Base-by-base conservation (phyloP, 2,797 vertebrate species). In the Petrocephalus sullivani region DNA sequence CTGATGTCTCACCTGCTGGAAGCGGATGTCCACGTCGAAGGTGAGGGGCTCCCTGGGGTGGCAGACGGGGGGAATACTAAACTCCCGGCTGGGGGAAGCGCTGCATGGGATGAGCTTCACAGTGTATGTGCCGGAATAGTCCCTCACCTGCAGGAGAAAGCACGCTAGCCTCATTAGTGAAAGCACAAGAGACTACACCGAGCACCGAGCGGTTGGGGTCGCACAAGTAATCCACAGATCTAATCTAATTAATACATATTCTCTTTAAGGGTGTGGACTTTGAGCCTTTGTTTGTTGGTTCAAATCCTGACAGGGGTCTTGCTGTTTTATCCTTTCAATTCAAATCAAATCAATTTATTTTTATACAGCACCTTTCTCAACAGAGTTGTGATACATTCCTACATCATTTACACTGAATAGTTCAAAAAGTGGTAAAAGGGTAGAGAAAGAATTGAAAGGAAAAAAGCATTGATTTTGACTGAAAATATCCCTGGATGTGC, bases 11-110 rank as follows among this genome's bases (percentile, higher is more conserved):
- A 97, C 97, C 96, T 97, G 96, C 90, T 97, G 96, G 94, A 98
- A 97, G 90, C 96, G 96, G 91, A 97, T 97, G 92, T 96, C 96
- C 91, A 97, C 94, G 88, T 96, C 95, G 90, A 98, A 97, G 3
- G 93, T 96, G 58, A 97, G 93, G 0, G 96, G 95, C 89, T 97
- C 96, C 89, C 94, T 92, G 2, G 96, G 96, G 90, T 96, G 96
- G 92, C 96, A 97, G 88, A 96, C 94, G 3, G 96, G 93, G 88
- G 96, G 95, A 89, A 96, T 94, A 89, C 92, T 96, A 89, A 95
- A 97, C 94, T 96, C 95, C 71, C 96, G 96, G 51, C 93, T 95
- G 23, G 96, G 96, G 2, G 93, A 95, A n/a, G 96, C 95, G 7
- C 94, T 95, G 90, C 96, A 97, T 10, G 96, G 94, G 82, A 95